Conservation (phyloP, 1,140 invertebrate species). For the Leptoteleia sp. region DNA sequence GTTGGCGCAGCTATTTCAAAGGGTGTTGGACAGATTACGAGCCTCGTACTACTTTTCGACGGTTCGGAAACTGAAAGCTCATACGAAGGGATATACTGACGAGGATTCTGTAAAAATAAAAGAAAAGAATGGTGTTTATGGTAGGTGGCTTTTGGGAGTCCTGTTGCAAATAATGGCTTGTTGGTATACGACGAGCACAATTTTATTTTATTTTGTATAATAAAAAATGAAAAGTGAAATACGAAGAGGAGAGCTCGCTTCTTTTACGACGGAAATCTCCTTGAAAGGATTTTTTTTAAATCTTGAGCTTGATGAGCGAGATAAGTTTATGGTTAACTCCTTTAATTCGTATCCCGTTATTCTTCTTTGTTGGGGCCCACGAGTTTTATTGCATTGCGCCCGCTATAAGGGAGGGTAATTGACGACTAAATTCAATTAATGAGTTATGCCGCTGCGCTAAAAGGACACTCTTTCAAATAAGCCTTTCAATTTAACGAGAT, state of each 20-base stretch:
- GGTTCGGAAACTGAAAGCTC: slow-evolving; percentile 65
- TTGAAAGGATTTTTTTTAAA: slow-evolving; percentile 14
- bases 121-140: slow-evolving; percentile 64
- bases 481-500: no score
- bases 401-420: slow-evolving; percentile 10
- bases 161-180: slow-evolving; percentile 64
- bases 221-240: slow-evolving; percentile 46
- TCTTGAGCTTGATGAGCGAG: slow-evolving; percentile 17
- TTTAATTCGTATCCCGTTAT: not conserved
- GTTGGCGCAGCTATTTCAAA: slow-evolving; percentile 68
- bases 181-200: slow-evolving; percentile 42
- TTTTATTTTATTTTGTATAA: slow-evolving; percentile 48
- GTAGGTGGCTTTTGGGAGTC: slow-evolving; percentile 61
- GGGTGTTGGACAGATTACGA: slow-evolving; percentile 70
- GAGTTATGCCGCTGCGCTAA: not conserved
- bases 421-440: slow-evolving; percentile 3
- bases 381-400: not conserved
- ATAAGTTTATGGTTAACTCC: not conserved
- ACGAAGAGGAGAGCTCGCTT: slow-evolving; percentile 7
- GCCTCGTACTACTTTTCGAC: slow-evolving; percentile 67
- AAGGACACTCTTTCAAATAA: no score
- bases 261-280: slow-evolving; percentile 24
- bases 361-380: not conserved
- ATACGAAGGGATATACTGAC: slow-evolving; percentile 57
- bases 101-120: slow-evolving; percentile 63